phyloP scores from a whole-genome alignment of 2,797 vertebrate genomes.

The Eulemur coronatus region DNA sequence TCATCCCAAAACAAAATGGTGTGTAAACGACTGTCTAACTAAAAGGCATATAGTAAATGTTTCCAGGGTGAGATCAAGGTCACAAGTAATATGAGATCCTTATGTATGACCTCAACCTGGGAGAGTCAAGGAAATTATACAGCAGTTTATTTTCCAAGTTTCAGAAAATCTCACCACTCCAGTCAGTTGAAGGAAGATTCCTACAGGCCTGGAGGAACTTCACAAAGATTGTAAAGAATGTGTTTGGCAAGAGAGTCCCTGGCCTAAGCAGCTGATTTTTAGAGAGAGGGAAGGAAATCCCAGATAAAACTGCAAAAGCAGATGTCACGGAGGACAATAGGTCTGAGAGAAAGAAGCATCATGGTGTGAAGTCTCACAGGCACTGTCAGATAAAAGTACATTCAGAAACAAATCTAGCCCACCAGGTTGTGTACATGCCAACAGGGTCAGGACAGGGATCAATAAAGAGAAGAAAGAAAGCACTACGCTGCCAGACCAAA shows the following conservation, averaged over 20 bases:
- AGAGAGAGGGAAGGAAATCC: constrained; percentile 61
- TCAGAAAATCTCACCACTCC: background rate
- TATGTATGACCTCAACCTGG: constrained; percentile 60
- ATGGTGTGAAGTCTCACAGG: background rate
- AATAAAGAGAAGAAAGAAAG: background rate
- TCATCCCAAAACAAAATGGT: constrained; percentile 30
- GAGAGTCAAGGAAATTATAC: constrained; percentile 49
- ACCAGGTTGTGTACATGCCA: background rate
- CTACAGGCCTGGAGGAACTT: constrained; percentile 55
- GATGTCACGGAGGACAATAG: constrained; percentile 32
- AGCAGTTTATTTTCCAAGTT: constrained; percentile 64
- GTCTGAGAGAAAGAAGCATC: background rate
- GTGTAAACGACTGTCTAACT: background rate
- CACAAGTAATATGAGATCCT: constrained; percentile 58
- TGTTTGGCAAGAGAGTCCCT: constrained; percentile 46
- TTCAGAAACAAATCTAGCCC: background rate
- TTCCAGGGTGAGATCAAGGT: constrained; percentile 69
- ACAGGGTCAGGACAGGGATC: background rate
- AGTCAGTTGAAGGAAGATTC: constrained; percentile 50
- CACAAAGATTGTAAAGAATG: constrained; percentile 64
- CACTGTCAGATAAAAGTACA: background rate
- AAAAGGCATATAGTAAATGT: constrained; percentile 30
- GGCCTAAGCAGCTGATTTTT: constrained; percentile 47
- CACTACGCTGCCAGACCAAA: background rate
- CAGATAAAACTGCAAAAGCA: constrained; percentile 61